Percentiles rank a stretch among this genome's conserved stretches.
Evolutionary conservation across 2,797 vertebrate genomes (phyloP).

Genomic region (Serranus cabrilla): DNA sequence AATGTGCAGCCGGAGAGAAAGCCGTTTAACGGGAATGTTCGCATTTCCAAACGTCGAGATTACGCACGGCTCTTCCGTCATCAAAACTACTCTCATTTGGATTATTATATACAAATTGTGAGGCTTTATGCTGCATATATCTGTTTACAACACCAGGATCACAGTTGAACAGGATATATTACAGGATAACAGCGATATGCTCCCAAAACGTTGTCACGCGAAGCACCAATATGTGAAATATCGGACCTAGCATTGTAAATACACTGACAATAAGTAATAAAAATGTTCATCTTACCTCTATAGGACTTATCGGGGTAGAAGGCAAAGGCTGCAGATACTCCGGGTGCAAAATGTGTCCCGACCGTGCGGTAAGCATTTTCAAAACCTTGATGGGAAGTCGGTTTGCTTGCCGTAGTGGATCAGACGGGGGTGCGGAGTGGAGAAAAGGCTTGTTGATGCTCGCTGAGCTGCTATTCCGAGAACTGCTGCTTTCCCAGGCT

Average conservation of each 20-base stretch:
- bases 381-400: conserved; percentile 97
- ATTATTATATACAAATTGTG: not conserved
- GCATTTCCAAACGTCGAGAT: conserved; percentile 23
- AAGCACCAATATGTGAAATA: not conserved
- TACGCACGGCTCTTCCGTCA: conserved; percentile 54
- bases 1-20: too few relatives aligned
- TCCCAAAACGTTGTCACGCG: not conserved
- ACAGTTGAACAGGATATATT: not conserved
- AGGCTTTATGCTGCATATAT: not conserved
- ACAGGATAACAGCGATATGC: not conserved
- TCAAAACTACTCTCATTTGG: not conserved
- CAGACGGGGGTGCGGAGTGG: conserved; percentile 93
- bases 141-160: not conserved
- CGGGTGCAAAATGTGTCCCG: conserved; percentile 99
- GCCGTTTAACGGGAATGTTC: not conserved
- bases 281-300: conserved; percentile 91
- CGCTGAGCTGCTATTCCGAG: conserved; percentile 91
- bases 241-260: not conserved
- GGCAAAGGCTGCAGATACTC: conserved; percentile 98
- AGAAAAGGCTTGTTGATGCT: conserved; percentile 91
- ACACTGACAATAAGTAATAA: not conserved
- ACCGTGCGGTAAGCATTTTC: conserved; percentile 98
- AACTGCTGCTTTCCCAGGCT: conserved; percentile 90
- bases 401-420: conserved; percentile 96
- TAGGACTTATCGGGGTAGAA: conserved; percentile 97